Evolutionary conservation across 1,140 invertebrate genomes (phyloP).

Genomic region (Nephotettix cincticeps): DNA sequence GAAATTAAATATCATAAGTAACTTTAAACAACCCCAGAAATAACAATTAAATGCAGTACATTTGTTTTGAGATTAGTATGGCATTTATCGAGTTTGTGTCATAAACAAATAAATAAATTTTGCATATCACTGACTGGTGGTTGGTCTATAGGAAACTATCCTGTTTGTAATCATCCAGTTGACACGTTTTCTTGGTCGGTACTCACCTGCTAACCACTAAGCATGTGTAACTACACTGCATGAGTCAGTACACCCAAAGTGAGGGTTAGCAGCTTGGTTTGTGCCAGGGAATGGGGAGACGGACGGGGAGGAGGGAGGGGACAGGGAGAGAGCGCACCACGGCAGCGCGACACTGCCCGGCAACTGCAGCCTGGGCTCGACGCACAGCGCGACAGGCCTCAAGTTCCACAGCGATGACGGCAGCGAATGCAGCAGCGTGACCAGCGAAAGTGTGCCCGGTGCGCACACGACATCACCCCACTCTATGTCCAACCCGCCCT

Average conservation of each 20-base stretch:
- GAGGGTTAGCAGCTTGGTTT: constrained; percentile 27
- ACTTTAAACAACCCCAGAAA: no score
- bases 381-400: constrained; percentile 53
- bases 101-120: no score
- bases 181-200: no score
- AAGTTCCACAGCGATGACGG: constrained; percentile 70
- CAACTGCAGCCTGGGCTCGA: constrained; percentile 52
- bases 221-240: no score
- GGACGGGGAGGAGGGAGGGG: constrained; percentile 53
- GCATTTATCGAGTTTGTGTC: no score
- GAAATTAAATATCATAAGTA: no score
- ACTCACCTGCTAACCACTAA: no score
- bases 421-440: constrained; percentile 75
- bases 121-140: no score
- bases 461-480: constrained; percentile 38
- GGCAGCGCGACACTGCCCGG: constrained; percentile 61
- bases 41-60: no score
- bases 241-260: not conserved
- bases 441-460: constrained; percentile 70
- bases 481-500: constrained; percentile 31
- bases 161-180: no score
- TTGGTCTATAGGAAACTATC: no score
- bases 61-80: no score
- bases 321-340: constrained; percentile 57
- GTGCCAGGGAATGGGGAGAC: constrained; percentile 56